Evolutionary conservation across 2,113 vertebrate genomes (phyloP), one percentile per base, ranked within the genome.

Genomic region (Aegithalos caudatus): DNA sequence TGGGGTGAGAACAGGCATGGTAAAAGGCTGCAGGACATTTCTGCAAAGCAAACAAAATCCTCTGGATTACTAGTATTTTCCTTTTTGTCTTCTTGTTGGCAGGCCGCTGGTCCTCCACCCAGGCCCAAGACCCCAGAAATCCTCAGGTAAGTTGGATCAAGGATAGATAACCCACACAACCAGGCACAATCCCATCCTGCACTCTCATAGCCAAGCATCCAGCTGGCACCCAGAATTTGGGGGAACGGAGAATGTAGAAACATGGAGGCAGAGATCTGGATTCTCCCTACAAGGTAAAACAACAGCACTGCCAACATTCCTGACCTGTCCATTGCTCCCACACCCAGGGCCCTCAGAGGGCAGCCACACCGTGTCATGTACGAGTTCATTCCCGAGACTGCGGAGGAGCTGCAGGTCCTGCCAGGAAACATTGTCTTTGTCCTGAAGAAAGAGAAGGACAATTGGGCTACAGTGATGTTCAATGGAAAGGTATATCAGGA

Each of bases 361-460:
- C 98, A 99, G 76, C 98, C 99, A 0, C 99, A 99, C 95, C 98
- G 98, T 0, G 99, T 99, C 58, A 95, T 99, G 47, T 99, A 98
- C 6, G 98, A 99, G 94, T 99, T 99, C 94, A 97, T 98, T 60
- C 99, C 99, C 0, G 99, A 99, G 97, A 99, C 99, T 0, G n/a
- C 84, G 0, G 98, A 98, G 62, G 99, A 99, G 97, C 96, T 99
- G 83, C 98, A 98, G 33, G 99, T 99, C 42, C 98, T 99, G 96
- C 99, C 99, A 0, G 99, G 99, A 40, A 99, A 99, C 82, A 98
- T 99, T 9, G 99, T 99, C 90, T 99, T 99, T 95, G 99, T 99
- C 56, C 97, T 99, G 96, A 98, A 99, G 96, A 99, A 98, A 87
- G 98, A 98, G 42, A 95, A 96, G 5, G 99, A 99, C 92, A 99